Percentiles rank a stretch among this genome's conserved stretches.
phyloP scores from a whole-genome alignment of 1,140 invertebrate genomes.

The Heterodera carotae region DNA sequence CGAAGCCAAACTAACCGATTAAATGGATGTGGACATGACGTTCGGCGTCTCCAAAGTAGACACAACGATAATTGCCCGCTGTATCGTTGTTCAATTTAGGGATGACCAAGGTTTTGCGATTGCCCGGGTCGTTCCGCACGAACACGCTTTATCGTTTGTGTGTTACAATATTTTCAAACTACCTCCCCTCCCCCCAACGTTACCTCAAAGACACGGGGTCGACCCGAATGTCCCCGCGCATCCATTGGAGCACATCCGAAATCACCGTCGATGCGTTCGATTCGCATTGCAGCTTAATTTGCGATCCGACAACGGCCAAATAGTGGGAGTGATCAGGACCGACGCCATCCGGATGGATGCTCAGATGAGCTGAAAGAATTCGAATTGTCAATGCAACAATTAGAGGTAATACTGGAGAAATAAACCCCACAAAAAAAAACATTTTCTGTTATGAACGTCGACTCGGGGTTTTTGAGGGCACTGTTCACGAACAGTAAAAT shows the following conservation, averaged over 20 bases:
- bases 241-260: not conserved
- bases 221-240: not conserved
- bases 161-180: not conserved
- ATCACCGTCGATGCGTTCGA: not conserved
- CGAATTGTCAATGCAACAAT: not conserved
- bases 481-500: too few species aligned
- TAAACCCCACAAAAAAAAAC: too few species aligned
- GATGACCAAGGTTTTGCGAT: not conserved
- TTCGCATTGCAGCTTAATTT: not conserved
- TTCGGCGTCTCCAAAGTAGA: not conserved
- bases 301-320: not conserved
- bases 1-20: not conserved
- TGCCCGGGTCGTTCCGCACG: not conserved
- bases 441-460: too few species aligned
- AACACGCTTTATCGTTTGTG: too few species aligned
- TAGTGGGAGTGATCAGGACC: not conserved
- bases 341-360: not conserved
- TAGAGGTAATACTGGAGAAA: too few species aligned
- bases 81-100: not conserved
- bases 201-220: not conserved
- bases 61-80: not conserved
- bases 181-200: not conserved
- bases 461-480: too few species aligned
- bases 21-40: not conserved
- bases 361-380: conserved; percentile 1